A percentile compares a stretch with the other conserved stretches of the same genome.
Evolutionary conservation across 2,113 vertebrate genomes (phyloP).

Genomic region (Oxyruncus cristatus): DNA sequence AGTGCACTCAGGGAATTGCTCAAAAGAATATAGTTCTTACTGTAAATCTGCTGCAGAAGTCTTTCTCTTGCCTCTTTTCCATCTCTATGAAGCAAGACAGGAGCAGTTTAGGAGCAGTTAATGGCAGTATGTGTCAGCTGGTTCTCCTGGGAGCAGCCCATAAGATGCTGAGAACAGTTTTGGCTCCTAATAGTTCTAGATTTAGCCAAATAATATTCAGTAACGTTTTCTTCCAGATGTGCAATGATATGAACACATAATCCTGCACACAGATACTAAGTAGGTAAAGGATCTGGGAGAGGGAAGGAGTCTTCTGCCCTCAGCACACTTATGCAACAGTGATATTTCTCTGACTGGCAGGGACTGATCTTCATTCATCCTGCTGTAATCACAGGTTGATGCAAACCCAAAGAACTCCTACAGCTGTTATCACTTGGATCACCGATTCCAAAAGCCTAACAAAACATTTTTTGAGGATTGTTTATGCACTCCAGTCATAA

Average conservation of each 20-base stretch:
- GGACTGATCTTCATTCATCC: neutral
- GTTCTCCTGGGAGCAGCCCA: neutral
- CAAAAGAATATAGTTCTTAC: neutral
- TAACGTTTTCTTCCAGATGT: neutral
- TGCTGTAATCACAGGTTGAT: neutral
- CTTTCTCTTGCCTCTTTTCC: neutral
- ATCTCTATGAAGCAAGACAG: neutral
- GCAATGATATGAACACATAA: neutral
- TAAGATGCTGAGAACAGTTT: neutral
- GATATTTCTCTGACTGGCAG: neutral
- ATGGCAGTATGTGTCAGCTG: neutral
- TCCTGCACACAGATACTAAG: neutral
- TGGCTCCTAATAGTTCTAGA: neutral
- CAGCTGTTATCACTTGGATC: neutral
- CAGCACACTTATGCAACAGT: fast-evolving
- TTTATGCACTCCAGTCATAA: neutral
- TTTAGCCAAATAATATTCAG: neutral
- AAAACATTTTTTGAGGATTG: neutral
- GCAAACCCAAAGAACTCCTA: neutral
- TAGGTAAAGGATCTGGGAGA: neutral
- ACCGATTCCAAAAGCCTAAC: neutral
- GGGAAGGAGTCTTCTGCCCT: neutral
- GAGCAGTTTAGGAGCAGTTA: neutral
- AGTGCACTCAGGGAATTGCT: neutral
- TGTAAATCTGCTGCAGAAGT: neutral